phyloP scores from a whole-genome alignment of 2,113 vertebrate genomes.

The Thermophis baileyi region DNA sequence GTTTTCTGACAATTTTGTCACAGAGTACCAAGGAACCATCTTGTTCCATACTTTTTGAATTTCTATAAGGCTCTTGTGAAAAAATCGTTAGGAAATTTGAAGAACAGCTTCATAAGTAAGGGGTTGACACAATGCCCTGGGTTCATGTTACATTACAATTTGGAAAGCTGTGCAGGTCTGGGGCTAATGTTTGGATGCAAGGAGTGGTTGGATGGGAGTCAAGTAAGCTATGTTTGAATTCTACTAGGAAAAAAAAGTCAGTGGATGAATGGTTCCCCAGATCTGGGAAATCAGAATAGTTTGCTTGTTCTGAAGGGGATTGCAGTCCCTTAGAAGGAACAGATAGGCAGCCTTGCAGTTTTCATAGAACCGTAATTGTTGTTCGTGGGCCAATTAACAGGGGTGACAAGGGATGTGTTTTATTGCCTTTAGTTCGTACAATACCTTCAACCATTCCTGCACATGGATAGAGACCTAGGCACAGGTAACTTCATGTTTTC shows the following conservation, averaged over 20 bases:
- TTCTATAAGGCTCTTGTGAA: background rate
- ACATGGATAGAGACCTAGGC: background rate
- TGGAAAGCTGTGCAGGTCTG: background rate
- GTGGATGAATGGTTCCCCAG: background rate
- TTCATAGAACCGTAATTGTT: background rate
- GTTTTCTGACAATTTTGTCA: background rate
- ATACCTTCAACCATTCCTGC: background rate
- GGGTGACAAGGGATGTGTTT: background rate
- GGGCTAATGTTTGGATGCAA: background rate
- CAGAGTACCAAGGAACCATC: background rate
- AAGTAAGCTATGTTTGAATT: background rate
- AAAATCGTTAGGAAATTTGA: background rate
- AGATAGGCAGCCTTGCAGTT: background rate
- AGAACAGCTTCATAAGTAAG: background rate
- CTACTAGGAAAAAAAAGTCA: background rate
- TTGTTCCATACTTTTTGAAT: background rate
- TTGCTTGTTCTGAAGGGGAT: background rate
- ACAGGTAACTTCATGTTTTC: background rate
- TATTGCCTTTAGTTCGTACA: background rate
- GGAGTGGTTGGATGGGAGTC: background rate
- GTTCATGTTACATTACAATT: background rate
- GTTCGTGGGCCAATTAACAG: background rate
- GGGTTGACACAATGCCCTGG: background rate
- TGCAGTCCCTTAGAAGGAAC: background rate
- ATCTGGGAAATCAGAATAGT: background rate